These are phyloP conservation scores for Nyctibius bracteatus DNA, from an alignment of 2,113 vertebrate species.

Conservation along the genomic window DNA sequence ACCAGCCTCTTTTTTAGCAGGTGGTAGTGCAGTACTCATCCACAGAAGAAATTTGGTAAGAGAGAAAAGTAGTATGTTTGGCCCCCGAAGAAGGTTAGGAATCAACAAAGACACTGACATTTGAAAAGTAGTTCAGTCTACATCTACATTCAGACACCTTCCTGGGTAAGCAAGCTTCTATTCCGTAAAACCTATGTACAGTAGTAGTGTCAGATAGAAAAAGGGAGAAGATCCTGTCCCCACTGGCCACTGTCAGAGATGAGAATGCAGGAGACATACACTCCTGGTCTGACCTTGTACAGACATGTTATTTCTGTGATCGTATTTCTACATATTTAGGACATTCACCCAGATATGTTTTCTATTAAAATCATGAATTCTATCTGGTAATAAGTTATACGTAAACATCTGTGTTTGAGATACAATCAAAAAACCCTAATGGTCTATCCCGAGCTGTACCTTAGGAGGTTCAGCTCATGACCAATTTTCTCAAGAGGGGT, in stretches of 20 bases:
- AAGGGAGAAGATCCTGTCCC: not conserved
- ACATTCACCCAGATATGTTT: not conserved
- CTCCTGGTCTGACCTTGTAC: not conserved
- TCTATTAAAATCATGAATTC: not conserved
- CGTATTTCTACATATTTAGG: not conserved
- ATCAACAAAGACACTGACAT: not conserved
- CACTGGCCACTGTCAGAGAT: not conserved
- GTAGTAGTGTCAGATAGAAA: not conserved
- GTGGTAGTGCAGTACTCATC: not conserved
- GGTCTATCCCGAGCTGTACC: not conserved
- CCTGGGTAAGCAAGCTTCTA: not conserved
- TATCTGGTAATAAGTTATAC: not conserved
- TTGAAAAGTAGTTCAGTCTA: not conserved
- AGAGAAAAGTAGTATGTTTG: not conserved
- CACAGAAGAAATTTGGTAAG: not conserved
- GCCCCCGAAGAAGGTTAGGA: not conserved
- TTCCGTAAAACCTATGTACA: not conserved
- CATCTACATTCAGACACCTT: not conserved
- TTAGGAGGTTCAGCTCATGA: not conserved
- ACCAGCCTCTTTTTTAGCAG: not conserved
- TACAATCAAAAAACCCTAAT: not conserved
- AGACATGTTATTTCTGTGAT: not conserved
- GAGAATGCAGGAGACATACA: not conserved
- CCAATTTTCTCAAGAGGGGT: not conserved
- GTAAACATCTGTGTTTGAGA: not conserved